Evolutionary conservation across 1,140 invertebrate genomes (phyloP).

Genomic region (Drosophila pectinifera): DNA sequence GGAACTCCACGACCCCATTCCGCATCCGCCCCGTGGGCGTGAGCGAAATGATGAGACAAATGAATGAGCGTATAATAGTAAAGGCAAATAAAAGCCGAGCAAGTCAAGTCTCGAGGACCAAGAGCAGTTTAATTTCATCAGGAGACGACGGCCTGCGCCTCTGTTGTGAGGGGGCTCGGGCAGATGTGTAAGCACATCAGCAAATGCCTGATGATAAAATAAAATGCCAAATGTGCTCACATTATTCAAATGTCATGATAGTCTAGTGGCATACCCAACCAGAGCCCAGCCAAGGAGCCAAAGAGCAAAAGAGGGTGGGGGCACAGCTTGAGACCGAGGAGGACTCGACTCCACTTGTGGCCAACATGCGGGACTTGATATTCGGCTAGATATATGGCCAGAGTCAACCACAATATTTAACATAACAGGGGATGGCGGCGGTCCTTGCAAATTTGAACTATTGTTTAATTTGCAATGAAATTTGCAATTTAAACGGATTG

Average conservation of each 20-base stretch:
- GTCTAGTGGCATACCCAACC: conserved; percentile 53
- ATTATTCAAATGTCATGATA: conserved; percentile 82
- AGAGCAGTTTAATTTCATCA: conserved; percentile 76
- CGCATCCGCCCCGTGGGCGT: conserved; percentile 38
- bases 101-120: conserved; percentile 37
- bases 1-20: conserved; percentile 17
- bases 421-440: neutral
- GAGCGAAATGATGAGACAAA: conserved; percentile 65
- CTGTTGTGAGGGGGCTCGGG: conserved; percentile 31
- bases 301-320: neutral
- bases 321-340: conserved; percentile 35
- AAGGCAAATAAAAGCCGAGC: conserved; percentile 66
- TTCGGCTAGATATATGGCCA: conserved; percentile 34
- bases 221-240: conserved; percentile 80
- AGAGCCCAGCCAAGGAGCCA: neutral
- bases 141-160: conserved; percentile 36
- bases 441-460: conserved; percentile 42
- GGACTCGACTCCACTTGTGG: conserved; percentile 33
- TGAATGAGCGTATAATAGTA: conserved; percentile 73
- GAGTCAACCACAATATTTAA: conserved; percentile 38
- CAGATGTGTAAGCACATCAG: conserved; percentile 64
- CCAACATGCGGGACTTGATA: conserved; percentile 28
- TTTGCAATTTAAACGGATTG: conserved; percentile 35
- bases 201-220: conserved; percentile 80
- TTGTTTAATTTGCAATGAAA: conserved; percentile 56